These are phyloP conservation scores for Drosophila athabasca DNA, from an alignment of 1,140 invertebrate genomes.

Conservation along the genomic window DNA sequence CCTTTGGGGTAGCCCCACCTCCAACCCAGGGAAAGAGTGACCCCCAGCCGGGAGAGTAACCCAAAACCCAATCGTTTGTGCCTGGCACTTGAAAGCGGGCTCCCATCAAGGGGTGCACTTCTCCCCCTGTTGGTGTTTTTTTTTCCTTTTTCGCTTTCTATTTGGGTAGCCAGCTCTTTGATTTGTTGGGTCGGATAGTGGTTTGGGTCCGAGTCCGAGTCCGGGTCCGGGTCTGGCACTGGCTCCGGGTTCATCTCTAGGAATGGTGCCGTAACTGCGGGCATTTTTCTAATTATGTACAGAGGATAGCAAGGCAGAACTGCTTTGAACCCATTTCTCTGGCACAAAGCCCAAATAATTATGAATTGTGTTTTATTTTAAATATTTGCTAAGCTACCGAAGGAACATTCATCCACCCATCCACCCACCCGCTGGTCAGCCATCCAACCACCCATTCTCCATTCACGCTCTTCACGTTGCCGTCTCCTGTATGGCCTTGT, in stretches of 20 bases:
- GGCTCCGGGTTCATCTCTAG: not conserved
- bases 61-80: conserved; percentile 38
- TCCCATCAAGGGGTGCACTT: not conserved
- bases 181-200: conserved; percentile 15
- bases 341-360: conserved; percentile 45
- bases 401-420: conserved; percentile 50
- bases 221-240: not conserved
- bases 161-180: conserved; percentile 40
- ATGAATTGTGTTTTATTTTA: conserved; percentile 72
- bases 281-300: conserved; percentile 75
- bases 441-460: not conserved
- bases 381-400: conserved; percentile 72
- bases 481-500: conserved; percentile 46
- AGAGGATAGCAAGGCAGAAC: conserved; percentile 18
- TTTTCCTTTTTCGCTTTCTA: conserved; percentile 12
- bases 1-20: conserved; percentile 37
- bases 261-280: conserved; percentile 48
- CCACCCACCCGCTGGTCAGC: no score
- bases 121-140: not conserved
- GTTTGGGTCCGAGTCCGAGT: not conserved
- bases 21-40: no score
- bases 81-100: conserved; percentile 47
- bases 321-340: conserved; percentile 66
- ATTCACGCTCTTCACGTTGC: conserved; percentile 33
- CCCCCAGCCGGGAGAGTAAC: conserved; percentile 5